These are phyloP conservation scores for Stenichneumon culpator DNA, from an alignment of 2,888 invertebrate species.

Conservation along the genomic window DNA sequence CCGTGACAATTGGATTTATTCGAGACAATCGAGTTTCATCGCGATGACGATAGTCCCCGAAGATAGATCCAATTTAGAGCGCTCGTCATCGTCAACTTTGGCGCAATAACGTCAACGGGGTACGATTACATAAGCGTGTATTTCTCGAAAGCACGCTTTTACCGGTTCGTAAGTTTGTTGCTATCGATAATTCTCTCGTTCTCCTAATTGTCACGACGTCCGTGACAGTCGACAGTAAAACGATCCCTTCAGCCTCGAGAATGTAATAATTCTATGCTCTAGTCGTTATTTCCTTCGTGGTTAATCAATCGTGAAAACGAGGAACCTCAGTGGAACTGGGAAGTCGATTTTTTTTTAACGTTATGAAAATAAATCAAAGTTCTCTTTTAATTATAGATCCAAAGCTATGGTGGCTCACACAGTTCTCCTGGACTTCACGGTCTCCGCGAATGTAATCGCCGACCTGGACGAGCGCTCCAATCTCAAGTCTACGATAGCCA, in stretches of 20 bases:
- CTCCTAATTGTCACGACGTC: conserved; percentile 31
- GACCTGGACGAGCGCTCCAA: conserved; percentile 89
- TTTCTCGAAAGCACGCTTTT: neutral
- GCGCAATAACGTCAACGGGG: neutral
- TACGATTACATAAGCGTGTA: conserved; percentile 12
- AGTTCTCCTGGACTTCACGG: conserved; percentile 92
- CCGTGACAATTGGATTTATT: conserved; percentile 11
- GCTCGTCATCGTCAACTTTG: neutral
- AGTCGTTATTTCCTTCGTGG: neutral
- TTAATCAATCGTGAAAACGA: neutral
- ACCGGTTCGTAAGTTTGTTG: conserved; percentile 2
- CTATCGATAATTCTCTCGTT: conserved; percentile 7
- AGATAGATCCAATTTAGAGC: neutral
- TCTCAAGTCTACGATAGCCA: conserved; percentile 89
- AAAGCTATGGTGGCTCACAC: conserved; percentile 91
- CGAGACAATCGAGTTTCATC: conserved; percentile 4
- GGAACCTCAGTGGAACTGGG: neutral
- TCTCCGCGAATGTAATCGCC: conserved; percentile 89
- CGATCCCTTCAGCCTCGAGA: neutral
- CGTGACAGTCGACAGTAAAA: neutral
- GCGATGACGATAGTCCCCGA: neutral
- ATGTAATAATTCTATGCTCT: neutral
- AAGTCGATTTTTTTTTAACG: neutral
- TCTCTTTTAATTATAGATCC: conserved; percentile 33
- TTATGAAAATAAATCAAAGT: neutral